Conservation (phyloP, 2,888 invertebrate genomes). For the Eupithecia dodoneata region DNA sequence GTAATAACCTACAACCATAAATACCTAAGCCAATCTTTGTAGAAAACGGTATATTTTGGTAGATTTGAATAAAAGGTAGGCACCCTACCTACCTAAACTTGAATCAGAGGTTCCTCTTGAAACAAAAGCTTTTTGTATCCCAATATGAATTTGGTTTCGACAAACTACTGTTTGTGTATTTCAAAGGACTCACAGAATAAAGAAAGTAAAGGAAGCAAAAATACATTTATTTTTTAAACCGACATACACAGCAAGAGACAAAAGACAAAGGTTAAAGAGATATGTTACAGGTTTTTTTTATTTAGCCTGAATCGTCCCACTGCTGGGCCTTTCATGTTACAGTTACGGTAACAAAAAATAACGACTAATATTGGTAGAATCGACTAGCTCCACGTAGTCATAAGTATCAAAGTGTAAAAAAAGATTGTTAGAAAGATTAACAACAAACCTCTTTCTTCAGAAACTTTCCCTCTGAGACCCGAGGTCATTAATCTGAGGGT, state of each 20-base stretch:
- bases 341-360: too few relatives aligned
- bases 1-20: neutral
- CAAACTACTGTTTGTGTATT: neutral
- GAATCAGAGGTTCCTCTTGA: neutral
- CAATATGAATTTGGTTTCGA: neutral
- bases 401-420: slow-evolving; percentile 14
- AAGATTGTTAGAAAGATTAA: slow-evolving; percentile 19
- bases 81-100: neutral
- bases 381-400: neutral
- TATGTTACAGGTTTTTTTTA: too few relatives aligned
- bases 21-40: neutral
- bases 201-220: too few relatives aligned
- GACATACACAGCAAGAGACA: too few relatives aligned
- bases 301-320: too few relatives aligned
- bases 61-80: neutral
- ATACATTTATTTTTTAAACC: too few relatives aligned
- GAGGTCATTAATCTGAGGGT: slow-evolving; percentile 54
- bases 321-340: too few relatives aligned
- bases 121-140: neutral
- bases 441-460: slow-evolving; percentile 25
- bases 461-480: slow-evolving; percentile 26
- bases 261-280: too few relatives aligned
- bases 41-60: neutral
- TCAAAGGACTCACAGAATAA: too few relatives aligned
- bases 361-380: neutral